Evolutionary conservation across 2,113 vertebrate species (phyloP).

Genomic region (Micronycteris hirsuta): DNA sequence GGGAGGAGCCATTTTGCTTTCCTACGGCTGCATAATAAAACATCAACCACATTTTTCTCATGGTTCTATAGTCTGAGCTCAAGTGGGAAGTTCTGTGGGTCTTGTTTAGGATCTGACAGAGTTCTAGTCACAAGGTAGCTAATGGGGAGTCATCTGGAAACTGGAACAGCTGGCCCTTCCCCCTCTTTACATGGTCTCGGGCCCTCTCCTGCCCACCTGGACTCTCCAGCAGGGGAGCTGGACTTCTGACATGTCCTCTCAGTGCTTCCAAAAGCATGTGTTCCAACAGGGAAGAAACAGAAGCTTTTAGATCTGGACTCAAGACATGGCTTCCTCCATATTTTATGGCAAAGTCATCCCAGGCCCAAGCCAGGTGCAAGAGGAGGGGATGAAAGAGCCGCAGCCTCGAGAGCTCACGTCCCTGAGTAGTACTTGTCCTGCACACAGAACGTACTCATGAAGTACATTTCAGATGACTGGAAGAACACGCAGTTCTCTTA

Average conservation of each 20-base stretch:
- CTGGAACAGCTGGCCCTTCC: no score
- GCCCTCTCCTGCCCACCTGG: not conserved
- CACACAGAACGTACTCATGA: not conserved
- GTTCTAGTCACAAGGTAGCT: not conserved
- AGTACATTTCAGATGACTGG: not conserved
- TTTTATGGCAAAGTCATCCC: no score
- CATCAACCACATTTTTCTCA: accelerated
- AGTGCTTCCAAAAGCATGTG: not conserved
- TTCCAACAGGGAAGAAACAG: not conserved
- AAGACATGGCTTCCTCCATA: not conserved
- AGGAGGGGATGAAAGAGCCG: not conserved
- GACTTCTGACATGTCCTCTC: not conserved
- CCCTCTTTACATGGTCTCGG: not conserved
- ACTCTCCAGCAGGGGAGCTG: not conserved
- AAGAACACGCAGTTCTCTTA: not conserved
- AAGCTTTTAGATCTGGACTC: not conserved
- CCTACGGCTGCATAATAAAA: not conserved
- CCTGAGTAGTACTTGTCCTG: not conserved
- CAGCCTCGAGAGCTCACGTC: not conserved
- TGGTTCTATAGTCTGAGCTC: not conserved
- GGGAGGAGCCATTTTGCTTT: not conserved
- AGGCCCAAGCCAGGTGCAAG: not conserved
- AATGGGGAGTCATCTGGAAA: not conserved
- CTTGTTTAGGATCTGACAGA: not conserved
- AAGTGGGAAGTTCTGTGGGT: not conserved